Conservation (phyloP, 2,888 invertebrate species). For the Cremastinae sp. region DNA sequence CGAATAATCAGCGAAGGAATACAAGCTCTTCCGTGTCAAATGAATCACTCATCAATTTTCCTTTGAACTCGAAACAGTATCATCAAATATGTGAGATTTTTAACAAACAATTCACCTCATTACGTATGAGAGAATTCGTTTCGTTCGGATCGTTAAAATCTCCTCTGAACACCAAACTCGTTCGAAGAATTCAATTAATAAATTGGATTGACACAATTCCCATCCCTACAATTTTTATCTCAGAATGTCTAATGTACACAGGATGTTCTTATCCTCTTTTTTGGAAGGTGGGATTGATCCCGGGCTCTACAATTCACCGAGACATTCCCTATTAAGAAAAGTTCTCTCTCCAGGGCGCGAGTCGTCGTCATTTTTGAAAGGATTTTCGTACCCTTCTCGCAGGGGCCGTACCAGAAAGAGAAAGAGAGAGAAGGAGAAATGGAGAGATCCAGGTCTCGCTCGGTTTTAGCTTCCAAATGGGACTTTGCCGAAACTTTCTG, state of each 20-base stretch:
- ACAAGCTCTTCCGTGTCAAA: conserved; percentile 15
- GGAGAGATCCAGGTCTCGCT: conserved; percentile 40
- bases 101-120: too few species aligned
- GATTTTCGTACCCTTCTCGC: conserved; percentile 20
- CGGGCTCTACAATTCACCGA: conserved; percentile 3
- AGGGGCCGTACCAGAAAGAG: not conserved
- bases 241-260: not conserved
- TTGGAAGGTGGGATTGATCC: not conserved
- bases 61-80: not conserved
- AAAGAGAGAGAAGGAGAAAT: conserved; percentile 21
- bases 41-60: not conserved
- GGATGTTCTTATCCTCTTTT: too few species aligned
- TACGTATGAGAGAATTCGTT: too few species aligned
- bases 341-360: not conserved
- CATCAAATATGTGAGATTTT: too few species aligned
- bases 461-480: conserved; percentile 72
- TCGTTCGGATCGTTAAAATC: too few species aligned
- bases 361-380: conserved; percentile 28
- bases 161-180: too few species aligned
- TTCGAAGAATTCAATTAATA: too few species aligned
- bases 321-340: not conserved
- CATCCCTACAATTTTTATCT: not conserved
- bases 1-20: not conserved
- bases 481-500: conserved; percentile 77
- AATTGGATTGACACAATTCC: too few species aligned